phyloP scores from a whole-genome alignment of 2,113 vertebrate genomes.

The Megalops atlanticus region DNA sequence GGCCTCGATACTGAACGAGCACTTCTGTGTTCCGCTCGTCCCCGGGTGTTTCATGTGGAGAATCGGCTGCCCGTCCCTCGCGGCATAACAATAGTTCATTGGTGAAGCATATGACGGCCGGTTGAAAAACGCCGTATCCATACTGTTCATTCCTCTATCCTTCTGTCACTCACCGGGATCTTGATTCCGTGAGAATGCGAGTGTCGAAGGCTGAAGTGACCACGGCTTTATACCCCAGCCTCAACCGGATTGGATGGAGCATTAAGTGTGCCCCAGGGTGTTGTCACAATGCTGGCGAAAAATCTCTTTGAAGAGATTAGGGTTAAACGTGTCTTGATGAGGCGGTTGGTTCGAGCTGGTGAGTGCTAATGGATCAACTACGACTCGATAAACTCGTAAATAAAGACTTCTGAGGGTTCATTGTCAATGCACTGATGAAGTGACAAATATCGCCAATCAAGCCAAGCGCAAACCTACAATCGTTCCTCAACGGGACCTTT shows the following conservation, averaged over 20 bases:
- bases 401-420: constrained; percentile 28
- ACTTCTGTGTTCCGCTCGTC: constrained; percentile 11
- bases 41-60: neutral
- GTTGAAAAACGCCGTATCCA: constrained; percentile 20
- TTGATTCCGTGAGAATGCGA: constrained; percentile 3
- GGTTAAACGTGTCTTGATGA: constrained; percentile 29
- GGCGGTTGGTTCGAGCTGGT: constrained; percentile 11
- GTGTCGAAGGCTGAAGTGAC: neutral
- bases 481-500: constrained; percentile 9
- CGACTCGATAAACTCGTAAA: constrained; percentile 27
- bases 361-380: constrained; percentile 33
- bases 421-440: constrained; percentile 11
- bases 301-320: constrained; percentile 40
- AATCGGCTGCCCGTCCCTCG: neutral
- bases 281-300: constrained; percentile 24
- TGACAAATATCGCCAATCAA: constrained; percentile 27
- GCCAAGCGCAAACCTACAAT: constrained; percentile 5
- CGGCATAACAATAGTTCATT: neutral
- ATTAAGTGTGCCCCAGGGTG: constrained; percentile 33
- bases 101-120: neutral
- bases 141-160: neutral
- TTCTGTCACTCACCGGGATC: neutral
- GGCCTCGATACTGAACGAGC: constrained; percentile 40
- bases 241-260: constrained; percentile 22
- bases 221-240: constrained; percentile 32